Evolutionary conservation across 2,797 vertebrate species (phyloP), one percentile per base, ranked within the genome.

Genomic region (Pachyuromys duprasi): DNA sequence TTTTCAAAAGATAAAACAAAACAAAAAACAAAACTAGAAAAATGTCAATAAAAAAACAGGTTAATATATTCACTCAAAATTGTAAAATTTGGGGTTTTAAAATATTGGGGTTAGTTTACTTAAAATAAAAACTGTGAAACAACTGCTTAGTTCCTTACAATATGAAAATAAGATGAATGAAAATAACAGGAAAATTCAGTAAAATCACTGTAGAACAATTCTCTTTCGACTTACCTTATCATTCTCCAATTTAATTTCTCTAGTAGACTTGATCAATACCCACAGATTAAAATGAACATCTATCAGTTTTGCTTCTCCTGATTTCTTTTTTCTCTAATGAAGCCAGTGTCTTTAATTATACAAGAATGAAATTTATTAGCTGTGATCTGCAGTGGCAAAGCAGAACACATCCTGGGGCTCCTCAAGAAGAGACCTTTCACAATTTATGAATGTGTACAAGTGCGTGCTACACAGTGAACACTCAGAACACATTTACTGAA

Each of bases 101-200:
- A 94, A 92, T 72, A 81, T 15, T 45, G 8, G 90, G 62, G 39
- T 60, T 24, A 42, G 45, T 24, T 65, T 79, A 82, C 11, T 90
- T 92, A 88, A 81, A 80, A 75, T 57, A 91, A 45, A 93, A 90
- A 60, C 60, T 36, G 3, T 8, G n/a, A 96, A 96, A 63, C 45
- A 89, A 89, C 24, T 92, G 24, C 42, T 60, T 20, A 91, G 39
- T 17, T 93, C 7, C 26, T 2, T 17, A 24, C 0, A 69, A 62
- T 76, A 72, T 11, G 65, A 72, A 94, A 87, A 81, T 80, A 95
- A 86, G 13, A 53, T 55, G 60, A 95, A 92, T 84, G 57, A 91
- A 93, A 89, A 81, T n/a, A 62, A 42, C 24, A 36, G 79, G 57
- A 82, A 93, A 94, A 92, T 65, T 39, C 36, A 95, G 18, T 81